Conservation (phyloP, 2,888 invertebrate species). For the Leptopilina syphax region DNA sequence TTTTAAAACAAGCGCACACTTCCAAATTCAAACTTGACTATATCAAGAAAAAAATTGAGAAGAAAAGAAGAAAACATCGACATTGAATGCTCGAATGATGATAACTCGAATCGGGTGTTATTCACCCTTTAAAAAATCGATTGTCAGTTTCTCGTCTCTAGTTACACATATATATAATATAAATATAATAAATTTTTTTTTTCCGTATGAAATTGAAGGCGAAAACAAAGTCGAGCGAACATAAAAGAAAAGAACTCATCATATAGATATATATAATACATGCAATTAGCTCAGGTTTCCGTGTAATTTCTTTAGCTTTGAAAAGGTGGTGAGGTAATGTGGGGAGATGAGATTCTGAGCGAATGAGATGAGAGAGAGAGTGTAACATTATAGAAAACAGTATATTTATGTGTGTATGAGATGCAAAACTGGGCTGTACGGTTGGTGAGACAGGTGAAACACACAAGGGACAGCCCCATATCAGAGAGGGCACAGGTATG, state of each 20-base stretch:
- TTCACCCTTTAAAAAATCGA: conserved; percentile 15
- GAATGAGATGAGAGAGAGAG: conserved; percentile 1
- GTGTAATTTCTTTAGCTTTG: conserved; percentile 28
- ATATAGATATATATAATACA: not conserved
- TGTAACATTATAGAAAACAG: not conserved
- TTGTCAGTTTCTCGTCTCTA: conserved; percentile 8
- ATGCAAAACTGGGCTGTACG: conserved; percentile 31
- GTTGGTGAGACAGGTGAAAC: conserved; percentile 31
- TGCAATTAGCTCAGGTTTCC: conserved; percentile 30
- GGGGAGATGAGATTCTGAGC: not conserved
- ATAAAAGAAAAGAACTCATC: not conserved
- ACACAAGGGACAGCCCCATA: conserved; percentile 3
- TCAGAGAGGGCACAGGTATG: conserved; percentile 11
- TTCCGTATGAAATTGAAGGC: conserved; percentile 15
- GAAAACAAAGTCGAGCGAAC: conserved; percentile 14
- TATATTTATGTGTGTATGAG: not conserved
- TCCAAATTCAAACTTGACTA: no score
- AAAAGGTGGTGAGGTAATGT: not conserved
- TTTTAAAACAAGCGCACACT: no score
- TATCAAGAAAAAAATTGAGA: no score
- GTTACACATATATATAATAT: not conserved
- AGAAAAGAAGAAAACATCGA: not conserved
- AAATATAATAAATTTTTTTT: no score
- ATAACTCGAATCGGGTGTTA: conserved; percentile 6
- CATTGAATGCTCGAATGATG: conserved; percentile 5